Base-by-base conservation (phyloP, 2,797 vertebrate genomes). In the Gallirallus australis region DNA sequence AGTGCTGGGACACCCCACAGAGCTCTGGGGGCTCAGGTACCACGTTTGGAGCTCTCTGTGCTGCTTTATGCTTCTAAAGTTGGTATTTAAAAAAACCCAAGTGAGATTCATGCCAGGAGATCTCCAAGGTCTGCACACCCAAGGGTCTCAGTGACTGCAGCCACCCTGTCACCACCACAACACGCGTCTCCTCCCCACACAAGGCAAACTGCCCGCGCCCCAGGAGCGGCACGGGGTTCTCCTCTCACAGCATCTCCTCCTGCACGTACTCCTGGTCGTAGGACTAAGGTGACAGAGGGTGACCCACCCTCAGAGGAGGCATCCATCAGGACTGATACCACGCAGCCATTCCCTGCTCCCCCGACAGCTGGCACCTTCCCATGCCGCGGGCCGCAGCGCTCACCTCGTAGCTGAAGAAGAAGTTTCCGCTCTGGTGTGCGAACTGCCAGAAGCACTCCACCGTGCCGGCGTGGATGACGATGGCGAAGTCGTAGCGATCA, bases 391-490 rank as follows among this genome's bases (percentile, higher is more conserved):
- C 20, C 11, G 3, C 31, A 6, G 4, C 47, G 20, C 98, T 98
- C 65, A 99, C 99, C 99, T 99, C 98, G 9, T 99, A 99, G 95
- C 93, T 98, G 90, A 99, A 98, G 97, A 98, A 99, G 98, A 99
- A 99, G 17, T 42, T 98, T 47, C 99, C 99, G 0, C 96, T 98
- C 6, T 94, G 97, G 57, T 99, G 98, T 2, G 99, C 98, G 15
- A 99, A 99, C 92, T 99, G 99, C 99, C 99, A 99, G 98, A 99
- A 99, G 56, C 99, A 99, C 86, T 99, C 98, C 2, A 93, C n/a
- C 1, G 87, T 93, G 1, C 97, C 94, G 0, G 98, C 98, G 0
- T 87, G 93, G 47, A 99, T 47, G 39, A 99, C 81, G 8, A 99
- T 30, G 7, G 99, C 98, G 4, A 99, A 99, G 95, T 99, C 98